These are phyloP conservation scores for Xanthia togata DNA, from an alignment of 2,888 invertebrate genomes.

Conservation along the genomic window DNA sequence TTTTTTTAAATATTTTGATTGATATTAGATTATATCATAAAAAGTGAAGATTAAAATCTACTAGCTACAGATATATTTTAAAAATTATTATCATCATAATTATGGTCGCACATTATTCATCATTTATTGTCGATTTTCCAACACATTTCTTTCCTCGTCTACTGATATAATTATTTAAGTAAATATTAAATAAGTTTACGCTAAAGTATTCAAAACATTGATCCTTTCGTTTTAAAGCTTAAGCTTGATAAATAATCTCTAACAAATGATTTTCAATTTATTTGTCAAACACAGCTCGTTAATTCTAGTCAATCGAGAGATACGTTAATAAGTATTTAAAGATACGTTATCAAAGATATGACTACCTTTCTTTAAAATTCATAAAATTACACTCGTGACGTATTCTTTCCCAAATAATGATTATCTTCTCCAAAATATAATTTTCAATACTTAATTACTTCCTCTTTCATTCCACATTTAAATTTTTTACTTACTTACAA, in stretches of 20 bases:
- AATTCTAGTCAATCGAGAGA: conserved; percentile 79
- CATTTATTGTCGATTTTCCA: conserved; percentile 81
- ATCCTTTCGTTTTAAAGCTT: conserved; percentile 68
- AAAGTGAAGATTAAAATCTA: conserved; percentile 67
- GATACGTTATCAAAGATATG: conserved; percentile 59
- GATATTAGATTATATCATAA: conserved; percentile 65
- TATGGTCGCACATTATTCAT: conserved; percentile 74
- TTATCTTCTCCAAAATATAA: conserved; percentile 34
- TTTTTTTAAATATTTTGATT: conserved; percentile 67
- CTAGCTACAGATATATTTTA: conserved; percentile 76
- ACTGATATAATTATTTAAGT: conserved; percentile 32
- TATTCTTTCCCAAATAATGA: conserved; percentile 26
- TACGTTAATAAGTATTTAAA: conserved; percentile 44
- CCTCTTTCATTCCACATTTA: conserved; percentile 26
- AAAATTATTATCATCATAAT: conserved; percentile 81
- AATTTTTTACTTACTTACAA: conserved; percentile 39
- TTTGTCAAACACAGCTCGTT: conserved; percentile 89
- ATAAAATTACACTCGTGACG: conserved; percentile 6
- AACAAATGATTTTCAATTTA: conserved; percentile 73
- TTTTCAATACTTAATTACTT: conserved; percentile 35
- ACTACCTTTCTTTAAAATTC: conserved; percentile 28
- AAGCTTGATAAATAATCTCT: conserved; percentile 63
- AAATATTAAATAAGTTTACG: conserved; percentile 51
- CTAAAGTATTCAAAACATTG: conserved; percentile 61
- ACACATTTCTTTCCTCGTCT: conserved; percentile 32